Conservation (phyloP, 1,140 invertebrate species). For the Penaeus vannamei region DNA sequence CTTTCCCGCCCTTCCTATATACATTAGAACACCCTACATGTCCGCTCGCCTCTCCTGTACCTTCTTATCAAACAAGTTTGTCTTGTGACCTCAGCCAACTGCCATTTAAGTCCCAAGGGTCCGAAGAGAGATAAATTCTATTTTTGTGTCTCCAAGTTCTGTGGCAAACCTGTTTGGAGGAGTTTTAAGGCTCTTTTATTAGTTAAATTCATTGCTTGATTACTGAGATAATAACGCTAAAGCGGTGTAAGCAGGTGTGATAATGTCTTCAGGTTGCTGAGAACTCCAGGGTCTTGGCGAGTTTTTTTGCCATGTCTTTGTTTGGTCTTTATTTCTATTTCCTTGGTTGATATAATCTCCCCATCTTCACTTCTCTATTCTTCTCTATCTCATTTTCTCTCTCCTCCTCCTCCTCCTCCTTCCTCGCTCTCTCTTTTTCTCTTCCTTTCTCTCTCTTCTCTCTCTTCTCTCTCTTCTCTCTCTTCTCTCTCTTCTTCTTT, state of each 20-base stretch:
- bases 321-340: background rate
- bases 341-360: too few species aligned
- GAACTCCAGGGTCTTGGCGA: background rate
- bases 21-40: background rate
- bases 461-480: background rate
- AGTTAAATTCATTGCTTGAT: too few species aligned
- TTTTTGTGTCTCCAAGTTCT: background rate
- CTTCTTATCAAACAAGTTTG: background rate
- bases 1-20: background rate
- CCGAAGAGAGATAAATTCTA: background rate
- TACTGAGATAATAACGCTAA: too few species aligned
- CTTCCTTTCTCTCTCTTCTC: background rate
- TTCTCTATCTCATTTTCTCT: slow-evolving; percentile 1
- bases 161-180: too few species aligned
- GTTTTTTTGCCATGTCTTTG: background rate
- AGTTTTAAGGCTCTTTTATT: too few species aligned
- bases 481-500: background rate
- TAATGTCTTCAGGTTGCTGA: background rate
- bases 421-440: background rate
- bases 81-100: background rate
- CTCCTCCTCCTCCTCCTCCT: background rate
- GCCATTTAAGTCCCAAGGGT: background rate
- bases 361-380: background rate
- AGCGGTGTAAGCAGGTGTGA: too few species aligned
- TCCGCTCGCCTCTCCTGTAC: background rate